phyloP scores from a whole-genome alignment of 2,888 invertebrate species.

The Drosophila atroscutellata region DNA sequence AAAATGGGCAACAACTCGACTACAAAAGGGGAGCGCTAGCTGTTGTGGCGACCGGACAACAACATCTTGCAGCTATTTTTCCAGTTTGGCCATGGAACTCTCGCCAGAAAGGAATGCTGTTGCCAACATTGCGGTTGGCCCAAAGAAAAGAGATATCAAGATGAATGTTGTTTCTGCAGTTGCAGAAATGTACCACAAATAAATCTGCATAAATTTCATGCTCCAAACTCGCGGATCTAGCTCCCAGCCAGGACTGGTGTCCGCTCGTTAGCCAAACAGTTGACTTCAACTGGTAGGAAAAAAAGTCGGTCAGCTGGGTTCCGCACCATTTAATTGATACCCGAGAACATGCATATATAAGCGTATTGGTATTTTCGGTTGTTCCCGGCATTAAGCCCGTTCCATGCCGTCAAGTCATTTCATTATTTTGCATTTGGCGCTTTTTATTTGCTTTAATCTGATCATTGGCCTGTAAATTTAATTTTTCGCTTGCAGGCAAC shows the following conservation, averaged over 20 bases:
- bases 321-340: slow-evolving; percentile 50
- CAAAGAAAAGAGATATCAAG: slow-evolving; percentile 59
- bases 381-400: slow-evolving; percentile 53
- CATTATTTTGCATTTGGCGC: slow-evolving; percentile 66
- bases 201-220: slow-evolving; percentile 71
- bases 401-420: slow-evolving; percentile 52
- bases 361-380: slow-evolving; percentile 42
- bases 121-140: slow-evolving; percentile 35
- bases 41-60: slow-evolving; percentile 18
- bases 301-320: slow-evolving; percentile 50
- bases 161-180: slow-evolving; percentile 23
- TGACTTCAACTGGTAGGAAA: slow-evolving; percentile 11
- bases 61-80: slow-evolving; percentile 58
- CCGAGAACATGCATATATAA: slow-evolving; percentile 24
- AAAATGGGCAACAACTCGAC: slow-evolving; percentile 30
- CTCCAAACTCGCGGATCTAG: slow-evolving; percentile 36
- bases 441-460: slow-evolving; percentile 57
- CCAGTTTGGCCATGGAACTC: slow-evolving; percentile 54
- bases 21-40: slow-evolving; percentile 39
- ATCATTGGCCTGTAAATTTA: slow-evolving; percentile 56
- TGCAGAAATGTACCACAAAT: slow-evolving; percentile 73
- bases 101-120: slow-evolving; percentile 67
- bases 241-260: slow-evolving; percentile 39
- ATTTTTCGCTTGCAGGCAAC: slow-evolving; percentile 56
- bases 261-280: slow-evolving; percentile 48